A percentile compares a stretch with the other conserved stretches of the same genome.
Evolutionary conservation across 64 coral and sea anemone species (phyloP).

Genomic region (Montipora capricornis): DNA sequence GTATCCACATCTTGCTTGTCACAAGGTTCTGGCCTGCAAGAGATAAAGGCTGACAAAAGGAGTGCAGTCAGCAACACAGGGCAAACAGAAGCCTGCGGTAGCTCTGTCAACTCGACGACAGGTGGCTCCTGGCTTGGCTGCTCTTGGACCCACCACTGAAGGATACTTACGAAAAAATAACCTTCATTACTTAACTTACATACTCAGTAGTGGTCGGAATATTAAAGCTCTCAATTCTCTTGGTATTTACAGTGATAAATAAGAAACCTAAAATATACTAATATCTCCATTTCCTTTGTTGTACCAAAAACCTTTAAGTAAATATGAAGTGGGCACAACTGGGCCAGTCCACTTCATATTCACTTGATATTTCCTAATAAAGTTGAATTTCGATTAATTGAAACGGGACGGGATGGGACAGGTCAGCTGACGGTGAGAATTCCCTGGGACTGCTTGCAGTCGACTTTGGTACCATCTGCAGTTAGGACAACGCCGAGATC

Average conservation of each 20-base stretch:
- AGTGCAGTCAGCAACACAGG: constrained; percentile 15
- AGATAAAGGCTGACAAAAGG: constrained; percentile 48
- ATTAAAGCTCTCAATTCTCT: constrained; percentile 1
- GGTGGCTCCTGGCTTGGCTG: no score
- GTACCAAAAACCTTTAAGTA: constrained; percentile 17
- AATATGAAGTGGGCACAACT: constrained; percentile 4
- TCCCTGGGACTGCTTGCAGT: constrained; percentile 59
- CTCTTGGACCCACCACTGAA: background rate
- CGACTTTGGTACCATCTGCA: constrained; percentile 59
- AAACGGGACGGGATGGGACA: background rate
- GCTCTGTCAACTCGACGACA: background rate
- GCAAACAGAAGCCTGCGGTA: background rate
- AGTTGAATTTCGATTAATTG: background rate
- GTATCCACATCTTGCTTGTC: constrained; percentile 30
- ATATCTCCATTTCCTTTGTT: background rate
- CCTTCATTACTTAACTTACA: background rate
- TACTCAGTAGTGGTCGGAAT: background rate
- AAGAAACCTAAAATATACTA: constrained; percentile 7
- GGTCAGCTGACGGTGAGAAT: constrained; percentile 41
- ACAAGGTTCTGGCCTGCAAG: constrained; percentile 19
- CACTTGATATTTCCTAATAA: constrained; percentile 25
- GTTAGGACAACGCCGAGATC: constrained; percentile 72
- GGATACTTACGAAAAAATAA: constrained; percentile 3
- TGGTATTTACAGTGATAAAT: constrained; percentile 15
- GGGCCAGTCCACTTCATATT: constrained; percentile 22